Evolutionary conservation across 2,888 invertebrate genomes (phyloP).

Genomic region (Atethmia centrago): DNA sequence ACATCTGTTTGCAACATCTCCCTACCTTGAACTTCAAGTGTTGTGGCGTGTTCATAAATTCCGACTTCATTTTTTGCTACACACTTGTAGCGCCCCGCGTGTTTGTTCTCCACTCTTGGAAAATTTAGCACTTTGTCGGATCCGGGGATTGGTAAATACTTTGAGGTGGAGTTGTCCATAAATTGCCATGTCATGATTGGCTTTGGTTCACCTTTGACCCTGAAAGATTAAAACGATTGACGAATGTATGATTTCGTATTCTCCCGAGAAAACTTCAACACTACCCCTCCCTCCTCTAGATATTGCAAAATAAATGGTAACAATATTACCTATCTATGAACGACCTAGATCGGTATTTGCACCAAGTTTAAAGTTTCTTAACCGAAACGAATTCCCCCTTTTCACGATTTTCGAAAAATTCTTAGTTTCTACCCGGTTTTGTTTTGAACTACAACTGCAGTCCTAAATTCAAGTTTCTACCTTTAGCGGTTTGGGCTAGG

Average conservation of each 20-base stretch:
- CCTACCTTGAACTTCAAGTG: conserved; percentile 50
- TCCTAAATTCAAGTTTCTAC: background rate
- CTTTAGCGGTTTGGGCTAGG: background rate
- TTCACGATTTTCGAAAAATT: background rate
- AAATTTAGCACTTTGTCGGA: conserved; percentile 15
- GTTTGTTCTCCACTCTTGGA: conserved; percentile 3
- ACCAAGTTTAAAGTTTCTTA: background rate
- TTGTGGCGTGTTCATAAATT: conserved; percentile 37
- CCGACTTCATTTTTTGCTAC: conserved; percentile 39
- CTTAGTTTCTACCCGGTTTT: background rate
- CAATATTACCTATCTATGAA: background rate
- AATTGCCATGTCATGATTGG: conserved; percentile 47
- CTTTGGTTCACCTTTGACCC: conserved; percentile 46
- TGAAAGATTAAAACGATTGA: conserved; percentile 7
- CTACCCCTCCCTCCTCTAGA: background rate
- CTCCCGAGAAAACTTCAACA: background rate
- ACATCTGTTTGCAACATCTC: background rate
- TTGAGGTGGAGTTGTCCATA: conserved; percentile 1
- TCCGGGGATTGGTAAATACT: background rate
- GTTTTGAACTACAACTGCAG: background rate
- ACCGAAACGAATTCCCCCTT: background rate
- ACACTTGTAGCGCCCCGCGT: conserved; percentile 55
- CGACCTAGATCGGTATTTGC: background rate
- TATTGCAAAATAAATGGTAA: background rate
- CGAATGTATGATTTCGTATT: background rate